Percentiles rank a stretch among this genome's conserved stretches.
Evolutionary conservation across 1,140 invertebrate species (phyloP).

Genomic region (Papilio polytes): DNA sequence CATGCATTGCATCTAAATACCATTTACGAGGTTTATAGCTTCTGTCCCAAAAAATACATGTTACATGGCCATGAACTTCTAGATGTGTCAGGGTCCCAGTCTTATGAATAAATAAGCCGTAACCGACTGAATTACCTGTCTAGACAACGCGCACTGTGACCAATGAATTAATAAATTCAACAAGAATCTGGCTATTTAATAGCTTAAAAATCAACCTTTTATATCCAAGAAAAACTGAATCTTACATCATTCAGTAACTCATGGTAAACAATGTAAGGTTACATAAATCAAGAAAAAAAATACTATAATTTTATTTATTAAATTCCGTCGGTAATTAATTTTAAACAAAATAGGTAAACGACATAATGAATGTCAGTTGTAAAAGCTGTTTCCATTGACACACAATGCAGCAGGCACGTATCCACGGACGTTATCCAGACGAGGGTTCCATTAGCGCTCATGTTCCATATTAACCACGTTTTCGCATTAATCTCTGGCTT

Average conservation of each 20-base stretch:
- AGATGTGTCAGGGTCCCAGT: neutral
- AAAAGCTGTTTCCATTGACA: conserved; percentile 26
- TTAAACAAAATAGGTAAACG: conserved; percentile 11
- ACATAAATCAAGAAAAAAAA: neutral
- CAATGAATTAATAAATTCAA: conserved; percentile 5
- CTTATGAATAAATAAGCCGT: conserved; percentile 13
- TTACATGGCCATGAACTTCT: neutral
- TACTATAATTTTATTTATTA: neutral
- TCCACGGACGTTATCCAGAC: conserved; percentile 12
- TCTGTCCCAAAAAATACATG: conserved; percentile 6
- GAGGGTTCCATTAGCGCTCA: neutral
- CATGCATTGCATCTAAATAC: neutral
- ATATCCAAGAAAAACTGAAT: neutral
- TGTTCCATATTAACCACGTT: conserved; percentile 17
- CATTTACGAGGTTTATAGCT: neutral
- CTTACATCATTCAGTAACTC: neutral
- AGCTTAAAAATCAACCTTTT: neutral
- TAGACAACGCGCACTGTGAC: neutral
- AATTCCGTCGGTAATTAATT: neutral
- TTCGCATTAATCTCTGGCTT: conserved; percentile 17
- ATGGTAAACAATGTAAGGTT: neutral
- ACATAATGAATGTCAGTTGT: conserved; percentile 19
- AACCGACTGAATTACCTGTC: conserved; percentile 11
- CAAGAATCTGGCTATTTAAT: neutral
- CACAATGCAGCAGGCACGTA: conserved; percentile 5